These are phyloP conservation scores for Malurus elegans DNA, from an alignment of 2,113 vertebrate genomes.

Conservation along the genomic window DNA sequence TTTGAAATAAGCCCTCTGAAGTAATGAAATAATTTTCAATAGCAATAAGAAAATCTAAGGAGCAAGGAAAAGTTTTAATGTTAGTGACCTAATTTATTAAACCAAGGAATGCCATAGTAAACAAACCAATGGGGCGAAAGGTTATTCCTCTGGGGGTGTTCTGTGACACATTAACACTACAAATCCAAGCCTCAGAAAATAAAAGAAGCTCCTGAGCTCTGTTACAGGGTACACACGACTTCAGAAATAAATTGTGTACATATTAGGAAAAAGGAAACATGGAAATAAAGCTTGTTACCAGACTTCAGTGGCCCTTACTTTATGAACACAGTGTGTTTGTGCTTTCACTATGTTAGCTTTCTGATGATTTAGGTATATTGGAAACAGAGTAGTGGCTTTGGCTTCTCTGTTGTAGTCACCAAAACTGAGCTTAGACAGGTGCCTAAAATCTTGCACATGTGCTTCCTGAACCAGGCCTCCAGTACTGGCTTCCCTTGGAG, in stretches of 20 bases:
- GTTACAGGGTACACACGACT: background rate
- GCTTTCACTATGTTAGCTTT: background rate
- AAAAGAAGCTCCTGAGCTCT: background rate
- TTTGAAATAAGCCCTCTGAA: constrained; percentile 14
- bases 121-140: background rate
- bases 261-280: background rate
- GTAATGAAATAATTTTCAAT: constrained; percentile 12
- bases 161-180: background rate
- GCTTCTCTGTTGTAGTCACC: background rate
- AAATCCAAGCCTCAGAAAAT: background rate
- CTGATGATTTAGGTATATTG: background rate
- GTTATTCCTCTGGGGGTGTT: background rate
- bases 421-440: background rate
- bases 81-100: background rate
- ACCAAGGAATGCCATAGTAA: background rate
- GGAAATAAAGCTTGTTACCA: background rate
- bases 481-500: background rate
- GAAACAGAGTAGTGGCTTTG: background rate
- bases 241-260: background rate
- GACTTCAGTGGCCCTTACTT: background rate
- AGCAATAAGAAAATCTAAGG: background rate
- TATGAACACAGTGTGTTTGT: accelerated
- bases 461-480: background rate
- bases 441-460: background rate
- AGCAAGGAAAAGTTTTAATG: background rate